Base-by-base conservation (phyloP, 1,140 invertebrate species). In the Venustaconcha ellipsiformis region DNA sequence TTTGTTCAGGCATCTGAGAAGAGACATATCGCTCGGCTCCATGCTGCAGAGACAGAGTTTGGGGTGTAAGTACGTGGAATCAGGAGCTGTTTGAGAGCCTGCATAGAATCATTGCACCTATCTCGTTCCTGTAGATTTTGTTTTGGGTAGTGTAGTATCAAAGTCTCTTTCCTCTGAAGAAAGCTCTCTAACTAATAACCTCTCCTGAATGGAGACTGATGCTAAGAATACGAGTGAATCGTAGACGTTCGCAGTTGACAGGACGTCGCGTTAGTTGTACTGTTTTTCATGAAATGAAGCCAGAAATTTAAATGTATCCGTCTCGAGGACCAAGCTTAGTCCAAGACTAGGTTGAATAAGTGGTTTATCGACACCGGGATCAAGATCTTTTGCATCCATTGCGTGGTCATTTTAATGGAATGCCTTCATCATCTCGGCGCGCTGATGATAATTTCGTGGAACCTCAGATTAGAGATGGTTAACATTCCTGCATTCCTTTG, bases 361-460 rank as follows among this genome's bases (percentile, higher is more conserved):
- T 12, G n/a, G n/a, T 37, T 20, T 48, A 14, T 48, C 23, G 23
- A 18, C 6, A 58, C 55, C 17, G 55, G 68, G 15, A 26, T 72
- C n/a, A 14, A 72, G 15, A 6, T 14, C 1, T 5, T 20, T 68
- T 12, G 68, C 37, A 62, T 75, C 70, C 11, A 58, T 60, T 57
- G 23, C 60, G 18, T 63, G 57, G n/a, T 81, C 78, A 26, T 72
- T 30, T 26, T 12, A 13, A 4, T 70, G 66, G 37, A 81, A 59
- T 5, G 67, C 60, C 17, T 70, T 48, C 56, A 81, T 30, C 1
- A 78, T 76, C 48, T 59, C 55, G 64, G 8, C 56, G 2, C 20
- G 30, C 63, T 72, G 14, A 69, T 68, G 8, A 37, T 48, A 17
- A 77, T 72, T 59, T 82, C 80, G 60, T 78, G 76, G 4, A 78